Evolutionary conservation across 2,797 vertebrate species (phyloP), one percentile per base, ranked within the genome.

Genomic region (Orestias chungarensis): DNA sequence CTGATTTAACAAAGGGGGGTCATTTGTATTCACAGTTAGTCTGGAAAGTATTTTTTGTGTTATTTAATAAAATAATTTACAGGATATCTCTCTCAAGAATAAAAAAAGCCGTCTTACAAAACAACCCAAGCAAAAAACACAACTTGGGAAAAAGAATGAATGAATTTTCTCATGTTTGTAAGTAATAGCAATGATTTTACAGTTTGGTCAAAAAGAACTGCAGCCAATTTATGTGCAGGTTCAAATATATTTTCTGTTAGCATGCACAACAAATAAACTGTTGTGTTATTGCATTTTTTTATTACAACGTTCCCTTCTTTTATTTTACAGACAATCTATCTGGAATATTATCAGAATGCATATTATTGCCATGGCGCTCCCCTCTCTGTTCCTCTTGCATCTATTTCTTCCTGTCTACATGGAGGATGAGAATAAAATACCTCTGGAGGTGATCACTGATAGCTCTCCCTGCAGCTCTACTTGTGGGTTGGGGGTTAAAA

Each of bases 401-500:
- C 67, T 78, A 70, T 72, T 87, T 89, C 71, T 65, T 17, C 31
- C 66, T 0, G 73, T 6, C 0, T 59, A 84, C 23, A 84, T 87
- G 1, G 57, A 90, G 27, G 82, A 91, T 50, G 59, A 89, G 42
- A 70, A 62, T 9, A 25, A 88, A 0, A 77, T 88, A 1, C 69
- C 66, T 0, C 78, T 89, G 0, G 71, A 72, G 78, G 75, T 96
- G 0, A 12, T 87, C 0, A 66, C 94, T 5, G 82, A 82, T 27
- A 70, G 91, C 66, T 95, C 95, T 0, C 42, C 93, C 23, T 99
- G 97, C 84, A 97, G 95, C 6, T 70, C 90, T 74, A 96, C 96
- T 42, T 98, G 97, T 38, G 97, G 97, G 5, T 84, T 94, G 27
- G 97, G 97, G 1, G 33, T 94, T 35, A 94, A 82, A 50, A 82